Conservation (phyloP, 2,888 invertebrate species). For the Oxyteleia sp. region DNA sequence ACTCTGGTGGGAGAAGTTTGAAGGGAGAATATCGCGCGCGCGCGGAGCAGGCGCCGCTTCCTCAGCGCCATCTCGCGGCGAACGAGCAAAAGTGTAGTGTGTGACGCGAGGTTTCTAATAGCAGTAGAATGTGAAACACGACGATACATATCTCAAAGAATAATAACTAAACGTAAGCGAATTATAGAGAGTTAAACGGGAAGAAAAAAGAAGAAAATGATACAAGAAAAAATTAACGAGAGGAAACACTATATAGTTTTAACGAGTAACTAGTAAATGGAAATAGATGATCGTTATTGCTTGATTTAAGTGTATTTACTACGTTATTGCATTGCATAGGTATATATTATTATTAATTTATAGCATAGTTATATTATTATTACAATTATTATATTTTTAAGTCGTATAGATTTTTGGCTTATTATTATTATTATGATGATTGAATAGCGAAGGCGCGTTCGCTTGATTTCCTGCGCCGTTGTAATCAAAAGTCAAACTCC, state of each 20-base stretch:
- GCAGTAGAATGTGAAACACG: conserved; percentile 79
- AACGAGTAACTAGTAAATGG: conserved; percentile 77
- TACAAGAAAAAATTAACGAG: conserved; percentile 37
- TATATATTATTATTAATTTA: conserved; percentile 78
- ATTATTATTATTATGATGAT: conserved; percentile 42
- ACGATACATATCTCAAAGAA: conserved; percentile 88
- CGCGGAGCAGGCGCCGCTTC: conserved; percentile 66
- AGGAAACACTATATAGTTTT: conserved; percentile 66
- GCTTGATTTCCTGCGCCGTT: conserved; percentile 21
- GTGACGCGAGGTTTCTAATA: conserved; percentile 62
- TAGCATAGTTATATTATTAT: conserved; percentile 63
- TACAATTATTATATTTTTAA: conserved; percentile 59
- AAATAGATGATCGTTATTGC: conserved; percentile 85
- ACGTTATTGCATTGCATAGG: conserved; percentile 87
- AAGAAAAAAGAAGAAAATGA: conserved; percentile 14
- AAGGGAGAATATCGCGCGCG: not conserved
- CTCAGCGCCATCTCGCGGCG: conserved; percentile 33
- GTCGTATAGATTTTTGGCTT: conserved; percentile 58
- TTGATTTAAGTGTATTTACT: conserved; percentile 87
- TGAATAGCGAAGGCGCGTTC: conserved; percentile 41
- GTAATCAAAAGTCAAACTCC: conserved; percentile 26
- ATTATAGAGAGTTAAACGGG: conserved; percentile 76
- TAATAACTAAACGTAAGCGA: conserved; percentile 87
- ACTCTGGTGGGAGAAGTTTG: conserved; percentile 22
- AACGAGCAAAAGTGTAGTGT: conserved; percentile 56